These are phyloP conservation scores for Theristus sp. DNA, from an alignment of 2,888 invertebrate genomes.

Conservation along the genomic window DNA sequence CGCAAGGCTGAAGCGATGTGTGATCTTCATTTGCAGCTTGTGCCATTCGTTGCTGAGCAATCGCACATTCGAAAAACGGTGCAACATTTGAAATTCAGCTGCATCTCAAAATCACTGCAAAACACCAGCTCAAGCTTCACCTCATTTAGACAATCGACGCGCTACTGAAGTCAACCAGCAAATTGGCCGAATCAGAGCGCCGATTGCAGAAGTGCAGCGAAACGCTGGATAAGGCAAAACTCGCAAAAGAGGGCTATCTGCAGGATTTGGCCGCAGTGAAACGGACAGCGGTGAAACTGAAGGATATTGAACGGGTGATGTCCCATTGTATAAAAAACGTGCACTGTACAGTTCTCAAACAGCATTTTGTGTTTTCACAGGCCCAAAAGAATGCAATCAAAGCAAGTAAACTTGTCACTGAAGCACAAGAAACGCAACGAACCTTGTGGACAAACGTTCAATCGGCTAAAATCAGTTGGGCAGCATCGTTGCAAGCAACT, in stretches of 20 bases:
- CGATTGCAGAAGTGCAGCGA: neutral
- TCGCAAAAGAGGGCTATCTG: neutral
- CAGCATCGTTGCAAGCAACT: too few species aligned
- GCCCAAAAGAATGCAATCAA: neutral
- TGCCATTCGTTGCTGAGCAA: too few species aligned
- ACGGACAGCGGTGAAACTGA: neutral
- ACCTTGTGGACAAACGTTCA: neutral
- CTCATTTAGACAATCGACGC: too few species aligned
- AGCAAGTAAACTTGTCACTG: neutral
- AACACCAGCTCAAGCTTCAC: too few species aligned
- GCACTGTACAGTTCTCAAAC: neutral
- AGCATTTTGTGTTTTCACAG: neutral
- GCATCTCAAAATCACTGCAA: too few species aligned
- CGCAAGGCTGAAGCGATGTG: too few species aligned
- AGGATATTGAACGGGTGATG: neutral
- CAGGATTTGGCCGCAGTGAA: neutral
- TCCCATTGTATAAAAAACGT: too few species aligned
- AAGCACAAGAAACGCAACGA: neutral
- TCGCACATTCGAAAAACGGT: too few species aligned
- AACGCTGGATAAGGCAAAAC: neutral
- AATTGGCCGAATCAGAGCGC: too few species aligned
- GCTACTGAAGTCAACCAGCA: too few species aligned
- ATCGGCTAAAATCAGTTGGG: neutral
- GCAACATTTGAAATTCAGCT: too few species aligned
- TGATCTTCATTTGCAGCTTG: too few species aligned